Base-by-base conservation (phyloP, 30 jellyfish, hydroid and myxozoan genomes). In the Cassiopea xamachana region DNA sequence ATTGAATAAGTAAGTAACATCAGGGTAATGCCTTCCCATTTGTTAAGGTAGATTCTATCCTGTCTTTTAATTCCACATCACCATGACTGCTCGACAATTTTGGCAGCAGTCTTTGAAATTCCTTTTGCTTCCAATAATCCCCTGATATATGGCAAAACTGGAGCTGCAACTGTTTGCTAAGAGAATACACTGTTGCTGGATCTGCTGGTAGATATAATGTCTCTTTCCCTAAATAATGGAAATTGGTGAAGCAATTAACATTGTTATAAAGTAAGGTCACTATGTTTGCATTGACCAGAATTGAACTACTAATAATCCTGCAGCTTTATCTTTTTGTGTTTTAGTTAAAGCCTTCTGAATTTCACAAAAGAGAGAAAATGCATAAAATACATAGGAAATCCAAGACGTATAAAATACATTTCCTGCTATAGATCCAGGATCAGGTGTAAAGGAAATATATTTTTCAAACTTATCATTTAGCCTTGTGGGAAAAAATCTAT, bases 201-300 rank as follows among this genome's bases (percentile, higher is more conserved):
- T 83, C 84, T 27, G 75, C 83, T 72, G 91, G 91, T 44, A 83
- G 71, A 18, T 1, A 15, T 60, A 83, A 50, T 18, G 69, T 72
- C 7, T 83, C 76, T 70, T 8, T 18, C 44, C 61, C 89, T 61
- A n/a, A 79, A 44, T 17, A 60, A 27, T 1, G n/a, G 60, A 13
- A 60, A 58, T 48, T 46, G 79, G 89, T 15, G 51, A 47, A 58
- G 27, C 81, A 61, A 80, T 80, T 51, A 80, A 80, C 79, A 60
- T 80, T 3, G 16, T 60, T n/a, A 64, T 80, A 58, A 80, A 67
- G 45, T 60, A 61, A 17, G 79, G 89, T 79, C 89, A 90, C 94
- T 94, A 82, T 3, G 97, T 46, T 72, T 90, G 97, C 49, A 78
- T 73, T 62, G 97, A 90, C 97, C 97, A 90, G 18, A 51, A 59